Evolutionary conservation across 1,140 invertebrate genomes (phyloP).

Genomic region (Octopus bimaculoides): DNA sequence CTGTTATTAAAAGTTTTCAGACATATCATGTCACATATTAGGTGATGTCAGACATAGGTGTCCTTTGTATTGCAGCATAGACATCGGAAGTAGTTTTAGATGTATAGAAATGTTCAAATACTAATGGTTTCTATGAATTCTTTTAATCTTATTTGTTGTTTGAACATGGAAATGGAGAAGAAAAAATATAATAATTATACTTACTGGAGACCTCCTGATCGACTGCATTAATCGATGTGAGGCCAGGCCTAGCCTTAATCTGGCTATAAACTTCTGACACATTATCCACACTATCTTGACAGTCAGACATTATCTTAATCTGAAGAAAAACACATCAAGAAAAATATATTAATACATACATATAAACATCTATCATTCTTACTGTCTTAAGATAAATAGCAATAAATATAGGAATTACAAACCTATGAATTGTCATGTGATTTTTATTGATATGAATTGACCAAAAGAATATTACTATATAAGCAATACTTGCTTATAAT

Average conservation of each 20-base stretch:
- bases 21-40: too few species aligned
- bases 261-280: conserved; percentile 75
- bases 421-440: neutral
- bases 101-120: neutral
- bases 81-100: too few species aligned
- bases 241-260: conserved; percentile 71
- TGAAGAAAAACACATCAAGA: conserved; percentile 32
- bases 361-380: neutral
- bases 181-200: neutral
- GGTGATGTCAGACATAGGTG: too few species aligned
- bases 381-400: neutral
- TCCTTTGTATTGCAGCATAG: too few species aligned
- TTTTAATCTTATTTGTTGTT: neutral
- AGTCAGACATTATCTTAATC: conserved; percentile 69
- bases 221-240: conserved; percentile 67
- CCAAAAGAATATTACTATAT: neutral
- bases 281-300: conserved; percentile 73
- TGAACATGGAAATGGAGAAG: neutral
- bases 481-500: neutral
- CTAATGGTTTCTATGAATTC: conserved; percentile 1
- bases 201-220: conserved; percentile 65
- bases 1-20: too few species aligned
- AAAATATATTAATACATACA: conserved; percentile 33
- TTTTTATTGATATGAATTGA: neutral
- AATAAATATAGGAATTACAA: neutral